These are phyloP conservation scores for Macrostomum lignano DNA, from an alignment of 1,140 invertebrate species.

Conservation along the genomic window DNA sequence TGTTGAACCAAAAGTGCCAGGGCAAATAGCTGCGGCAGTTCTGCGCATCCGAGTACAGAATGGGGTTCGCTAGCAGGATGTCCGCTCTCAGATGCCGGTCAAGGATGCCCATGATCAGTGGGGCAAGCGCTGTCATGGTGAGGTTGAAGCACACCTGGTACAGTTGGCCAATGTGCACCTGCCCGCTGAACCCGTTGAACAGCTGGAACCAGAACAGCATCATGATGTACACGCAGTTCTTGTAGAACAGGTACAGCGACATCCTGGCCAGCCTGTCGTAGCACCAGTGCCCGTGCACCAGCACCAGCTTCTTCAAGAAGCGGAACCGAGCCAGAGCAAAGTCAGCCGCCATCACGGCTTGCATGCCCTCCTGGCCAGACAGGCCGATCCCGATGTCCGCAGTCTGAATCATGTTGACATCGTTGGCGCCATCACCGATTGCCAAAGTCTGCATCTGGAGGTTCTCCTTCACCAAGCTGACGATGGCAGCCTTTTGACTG, in stretches of 20 bases:
- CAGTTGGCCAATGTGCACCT: conserved; percentile 17
- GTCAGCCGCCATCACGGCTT: conserved; percentile 85
- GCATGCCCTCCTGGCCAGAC: conserved; percentile 69
- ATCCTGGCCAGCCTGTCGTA: conserved; percentile 66
- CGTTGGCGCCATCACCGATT: conserved; percentile 90
- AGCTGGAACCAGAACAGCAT: conserved; percentile 23
- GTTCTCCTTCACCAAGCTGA: conserved; percentile 61
- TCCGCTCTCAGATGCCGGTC: conserved; percentile 54
- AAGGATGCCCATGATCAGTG: conserved; percentile 40
- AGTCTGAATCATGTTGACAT: conserved; percentile 98
- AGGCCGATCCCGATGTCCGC: conserved; percentile 76
- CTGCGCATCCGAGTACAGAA: conserved; percentile 48
- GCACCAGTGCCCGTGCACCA: conserved; percentile 84
- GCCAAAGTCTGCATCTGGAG: conserved; percentile 54
- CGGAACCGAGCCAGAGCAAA: conserved; percentile 68
- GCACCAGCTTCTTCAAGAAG: conserved; percentile 49
- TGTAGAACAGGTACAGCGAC: conserved; percentile 58
- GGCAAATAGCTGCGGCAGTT: conserved; percentile 10
- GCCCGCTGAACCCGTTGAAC: conserved; percentile 19
- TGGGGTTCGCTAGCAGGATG: conserved; percentile 42
- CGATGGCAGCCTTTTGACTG: conserved; percentile 44
- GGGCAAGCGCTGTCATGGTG: conserved; percentile 18
- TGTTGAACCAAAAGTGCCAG: conserved; percentile 6
- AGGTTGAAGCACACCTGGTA: conserved; percentile 21
- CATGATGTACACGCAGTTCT: conserved; percentile 11